phyloP scores from a whole-genome alignment of 92 coral and sea anemone genomes.

The Porites cylindrica region DNA sequence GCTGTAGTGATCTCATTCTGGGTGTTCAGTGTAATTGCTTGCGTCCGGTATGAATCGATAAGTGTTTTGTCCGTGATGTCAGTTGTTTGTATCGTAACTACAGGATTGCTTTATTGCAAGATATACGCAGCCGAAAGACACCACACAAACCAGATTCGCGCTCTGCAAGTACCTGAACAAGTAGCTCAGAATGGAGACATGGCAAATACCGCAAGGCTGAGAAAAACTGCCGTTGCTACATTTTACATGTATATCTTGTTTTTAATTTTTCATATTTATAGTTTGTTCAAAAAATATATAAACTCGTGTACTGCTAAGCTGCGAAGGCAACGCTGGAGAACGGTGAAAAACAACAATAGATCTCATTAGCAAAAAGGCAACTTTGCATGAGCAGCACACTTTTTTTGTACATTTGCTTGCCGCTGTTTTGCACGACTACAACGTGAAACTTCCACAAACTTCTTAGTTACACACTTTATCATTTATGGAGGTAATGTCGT shows the following conservation, averaged over 20 bases:
- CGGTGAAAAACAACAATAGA: too few relatives aligned
- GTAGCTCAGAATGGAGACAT: background rate
- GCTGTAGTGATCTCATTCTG: background rate
- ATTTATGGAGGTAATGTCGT: too few relatives aligned
- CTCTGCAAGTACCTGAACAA: background rate
- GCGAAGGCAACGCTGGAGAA: too few relatives aligned
- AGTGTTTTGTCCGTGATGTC: background rate
- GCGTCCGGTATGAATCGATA: background rate
- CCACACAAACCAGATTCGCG: background rate
- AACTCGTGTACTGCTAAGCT: too few relatives aligned
- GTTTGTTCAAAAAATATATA: too few relatives aligned
- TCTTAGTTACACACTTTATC: too few relatives aligned
- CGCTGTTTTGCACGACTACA: too few relatives aligned
- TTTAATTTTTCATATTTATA: background rate
- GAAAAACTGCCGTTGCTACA: constrained; percentile 2
- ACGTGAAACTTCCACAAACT: too few relatives aligned
- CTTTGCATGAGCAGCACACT: too few relatives aligned
- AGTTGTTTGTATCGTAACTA: background rate
- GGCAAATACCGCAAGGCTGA: background rate
- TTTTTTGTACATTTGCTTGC: too few relatives aligned
- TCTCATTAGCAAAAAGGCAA: too few relatives aligned
- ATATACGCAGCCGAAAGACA: background rate
- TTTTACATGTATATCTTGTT: constrained; percentile 5
- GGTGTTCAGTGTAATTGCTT: background rate
- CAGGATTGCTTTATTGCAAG: background rate